phyloP scores from a whole-genome alignment of 2,797 vertebrate species.

The Micromesistius poutassou region DNA sequence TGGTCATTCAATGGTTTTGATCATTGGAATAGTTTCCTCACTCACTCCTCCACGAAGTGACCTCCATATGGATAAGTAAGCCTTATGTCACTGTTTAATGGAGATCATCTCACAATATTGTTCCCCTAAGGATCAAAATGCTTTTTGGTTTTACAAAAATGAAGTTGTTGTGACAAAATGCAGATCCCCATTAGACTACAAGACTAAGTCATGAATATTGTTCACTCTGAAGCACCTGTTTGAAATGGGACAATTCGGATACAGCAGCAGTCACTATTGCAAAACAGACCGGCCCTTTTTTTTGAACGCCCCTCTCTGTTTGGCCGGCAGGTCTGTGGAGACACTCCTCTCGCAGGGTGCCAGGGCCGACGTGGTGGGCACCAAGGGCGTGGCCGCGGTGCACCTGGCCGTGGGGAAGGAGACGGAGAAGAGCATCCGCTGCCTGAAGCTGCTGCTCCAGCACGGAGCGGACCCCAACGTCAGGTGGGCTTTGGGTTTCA shows the following conservation, averaged over 20 bases:
- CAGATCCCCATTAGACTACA: too few relatives aligned
- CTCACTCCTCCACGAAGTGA: too few relatives aligned
- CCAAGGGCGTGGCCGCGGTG: conserved; percentile 74
- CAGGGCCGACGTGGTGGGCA: conserved; percentile 69
- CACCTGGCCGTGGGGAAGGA: conserved; percentile 81
- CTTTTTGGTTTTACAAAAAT: too few relatives aligned
- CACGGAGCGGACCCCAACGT: conserved; percentile 77
- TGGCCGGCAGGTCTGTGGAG: conserved; percentile 68
- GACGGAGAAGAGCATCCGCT: conserved; percentile 71
- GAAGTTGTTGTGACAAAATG: too few relatives aligned
- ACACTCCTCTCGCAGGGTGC: conserved; percentile 72
- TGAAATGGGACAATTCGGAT: not conserved
- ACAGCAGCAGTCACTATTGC: not conserved
- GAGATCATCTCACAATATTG: too few relatives aligned
- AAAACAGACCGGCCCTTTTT: not conserved
- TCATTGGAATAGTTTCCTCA: too few relatives aligned
- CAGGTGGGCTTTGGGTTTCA: conserved; percentile 62
- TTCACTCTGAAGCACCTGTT: too few relatives aligned
- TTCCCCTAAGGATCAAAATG: too few relatives aligned
- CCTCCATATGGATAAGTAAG: too few relatives aligned
- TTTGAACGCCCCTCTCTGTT: not conserved
- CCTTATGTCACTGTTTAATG: too few relatives aligned
- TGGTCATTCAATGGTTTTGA: too few relatives aligned
- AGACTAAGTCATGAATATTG: too few relatives aligned
- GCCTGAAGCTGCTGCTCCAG: conserved; percentile 75